These are phyloP conservation scores for Regulus satrapa DNA, from an alignment of 2,113 vertebrate species.

Conservation along the genomic window DNA sequence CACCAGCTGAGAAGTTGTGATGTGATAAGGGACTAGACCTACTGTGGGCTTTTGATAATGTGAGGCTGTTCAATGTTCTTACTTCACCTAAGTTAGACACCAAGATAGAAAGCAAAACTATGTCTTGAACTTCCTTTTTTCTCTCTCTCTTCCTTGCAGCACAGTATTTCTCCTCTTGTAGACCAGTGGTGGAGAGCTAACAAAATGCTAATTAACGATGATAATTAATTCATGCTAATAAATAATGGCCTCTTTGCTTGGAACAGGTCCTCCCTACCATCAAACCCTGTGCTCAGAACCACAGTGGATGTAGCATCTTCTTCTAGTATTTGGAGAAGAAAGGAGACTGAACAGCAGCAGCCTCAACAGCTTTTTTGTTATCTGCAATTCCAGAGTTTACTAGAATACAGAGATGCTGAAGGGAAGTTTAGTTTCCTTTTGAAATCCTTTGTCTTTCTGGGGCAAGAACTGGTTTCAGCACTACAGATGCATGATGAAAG, in stretches of 20 bases:
- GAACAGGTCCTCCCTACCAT: background rate
- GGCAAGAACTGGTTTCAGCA: background rate
- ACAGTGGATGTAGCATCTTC: background rate
- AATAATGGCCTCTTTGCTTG: background rate
- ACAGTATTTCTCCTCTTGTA: background rate
- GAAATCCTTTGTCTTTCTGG: background rate
- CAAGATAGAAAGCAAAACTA: background rate
- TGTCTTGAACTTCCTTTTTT: background rate
- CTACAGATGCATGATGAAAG: background rate
- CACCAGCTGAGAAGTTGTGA: background rate
- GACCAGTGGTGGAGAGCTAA: background rate
- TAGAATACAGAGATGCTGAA: background rate
- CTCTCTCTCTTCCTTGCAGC: background rate
- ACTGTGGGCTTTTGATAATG: background rate
- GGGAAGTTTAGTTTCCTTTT: background rate
- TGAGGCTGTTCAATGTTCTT: background rate
- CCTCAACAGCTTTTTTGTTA: background rate
- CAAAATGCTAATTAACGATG: background rate
- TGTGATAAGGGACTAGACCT: background rate
- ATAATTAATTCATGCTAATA: too few species aligned
- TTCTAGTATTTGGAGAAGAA: background rate
- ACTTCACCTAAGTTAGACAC: background rate
- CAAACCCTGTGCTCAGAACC: background rate
- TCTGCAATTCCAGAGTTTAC: background rate
- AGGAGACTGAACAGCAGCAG: background rate